Conservation (phyloP, 2,113 vertebrate genomes). For the Lota lota region DNA sequence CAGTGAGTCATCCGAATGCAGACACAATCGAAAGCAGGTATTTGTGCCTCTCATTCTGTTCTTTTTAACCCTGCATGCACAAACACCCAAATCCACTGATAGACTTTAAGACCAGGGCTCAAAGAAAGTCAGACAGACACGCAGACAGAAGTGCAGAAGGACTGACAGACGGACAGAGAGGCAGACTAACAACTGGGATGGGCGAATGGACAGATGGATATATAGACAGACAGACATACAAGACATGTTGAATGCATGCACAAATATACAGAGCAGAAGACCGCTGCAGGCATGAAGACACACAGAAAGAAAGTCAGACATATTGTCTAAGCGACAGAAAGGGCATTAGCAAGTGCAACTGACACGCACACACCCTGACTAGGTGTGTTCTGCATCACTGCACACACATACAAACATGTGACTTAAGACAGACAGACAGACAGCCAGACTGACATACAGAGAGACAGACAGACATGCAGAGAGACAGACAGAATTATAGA, state of each 20-base stretch:
- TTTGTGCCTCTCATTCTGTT: conserved; percentile 28
- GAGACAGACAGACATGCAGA: too few relatives aligned
- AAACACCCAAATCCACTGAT: conserved; percentile 2
- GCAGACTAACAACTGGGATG: background rate
- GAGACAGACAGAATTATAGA: too few relatives aligned
- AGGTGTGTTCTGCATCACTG: background rate
- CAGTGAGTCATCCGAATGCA: conserved; percentile 55
- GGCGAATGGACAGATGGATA: background rate
- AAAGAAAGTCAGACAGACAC: background rate
- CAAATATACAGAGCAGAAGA: background rate
- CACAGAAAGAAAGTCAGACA: background rate
- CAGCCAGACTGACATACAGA: too few relatives aligned
- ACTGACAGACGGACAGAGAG: background rate
- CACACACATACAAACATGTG: background rate
- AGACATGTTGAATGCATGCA: background rate
- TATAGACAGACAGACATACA: background rate
- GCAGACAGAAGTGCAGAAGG: background rate
- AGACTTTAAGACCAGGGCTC: too few relatives aligned
- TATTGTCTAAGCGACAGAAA: background rate
- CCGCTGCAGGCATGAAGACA: background rate
- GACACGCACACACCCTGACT: background rate
- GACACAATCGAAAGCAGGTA: conserved; percentile 67
- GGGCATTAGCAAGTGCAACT: background rate
- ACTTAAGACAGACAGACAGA: too few relatives aligned
- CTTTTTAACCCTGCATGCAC: conserved; percentile 14